These are phyloP conservation scores for Mormyrops boulengeri DNA, from an alignment of 2,797 vertebrate species.

Conservation along the genomic window DNA sequence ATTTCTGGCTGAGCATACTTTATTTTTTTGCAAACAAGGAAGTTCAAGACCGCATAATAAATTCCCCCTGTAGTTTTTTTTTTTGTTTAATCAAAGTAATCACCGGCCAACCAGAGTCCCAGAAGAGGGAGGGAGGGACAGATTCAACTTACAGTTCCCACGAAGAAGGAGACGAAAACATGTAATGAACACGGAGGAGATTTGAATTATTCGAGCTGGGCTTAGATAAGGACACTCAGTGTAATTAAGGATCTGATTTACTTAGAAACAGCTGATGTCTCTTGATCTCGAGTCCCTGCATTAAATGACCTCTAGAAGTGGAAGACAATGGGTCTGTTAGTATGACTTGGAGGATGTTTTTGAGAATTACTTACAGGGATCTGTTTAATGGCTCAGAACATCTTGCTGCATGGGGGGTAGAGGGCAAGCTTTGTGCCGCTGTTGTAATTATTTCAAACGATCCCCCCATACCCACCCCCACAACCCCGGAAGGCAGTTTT, in stretches of 20 bases:
- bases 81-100: not conserved
- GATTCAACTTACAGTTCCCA: conserved; percentile 32
- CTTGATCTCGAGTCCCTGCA: conserved; percentile 47
- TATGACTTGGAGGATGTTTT: conserved; percentile 47
- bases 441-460: conserved; percentile 32
- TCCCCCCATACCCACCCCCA: not conserved
- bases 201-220: conserved; percentile 49
- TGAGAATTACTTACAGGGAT: conserved; percentile 55
- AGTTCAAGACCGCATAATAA: conserved; percentile 9
- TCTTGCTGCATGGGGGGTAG: conserved; percentile 17
- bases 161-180: conserved; percentile 42
- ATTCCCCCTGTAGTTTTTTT: not conserved
- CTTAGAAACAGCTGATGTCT: conserved; percentile 46
- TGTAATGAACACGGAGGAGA: conserved; percentile 34
- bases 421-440: conserved; percentile 44
- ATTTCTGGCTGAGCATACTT: not conserved
- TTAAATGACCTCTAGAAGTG: conserved; percentile 55
- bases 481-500: not conserved
- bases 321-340: conserved; percentile 56
- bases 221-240: conserved; percentile 48
- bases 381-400: conserved; percentile 50
- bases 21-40: conserved; percentile 14
- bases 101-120: conserved; percentile 4
- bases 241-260: conserved; percentile 53
- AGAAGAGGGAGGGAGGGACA: conserved; percentile 30